These are phyloP conservation scores for Cottoperca gobio DNA, from an alignment of 2,797 vertebrate species.

Conservation along the genomic window DNA sequence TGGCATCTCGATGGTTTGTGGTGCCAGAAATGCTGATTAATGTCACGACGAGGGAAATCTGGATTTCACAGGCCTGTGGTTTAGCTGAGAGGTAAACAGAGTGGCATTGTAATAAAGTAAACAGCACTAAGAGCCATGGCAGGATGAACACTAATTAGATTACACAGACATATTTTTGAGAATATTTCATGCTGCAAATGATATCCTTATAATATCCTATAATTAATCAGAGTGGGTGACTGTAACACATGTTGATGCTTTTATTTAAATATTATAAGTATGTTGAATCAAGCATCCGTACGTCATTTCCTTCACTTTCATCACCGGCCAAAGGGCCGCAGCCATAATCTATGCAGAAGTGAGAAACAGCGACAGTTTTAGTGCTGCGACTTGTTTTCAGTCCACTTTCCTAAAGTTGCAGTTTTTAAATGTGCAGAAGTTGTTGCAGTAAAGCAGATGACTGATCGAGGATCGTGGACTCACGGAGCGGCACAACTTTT, in stretches of 20 bases:
- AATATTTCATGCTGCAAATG: neutral
- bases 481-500: slow-evolving; percentile 46
- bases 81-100: neutral
- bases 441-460: neutral
- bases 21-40: slow-evolving; percentile 27
- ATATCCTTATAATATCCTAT: fast-evolving
- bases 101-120: neutral
- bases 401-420: fast-evolving
- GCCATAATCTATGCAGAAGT: slow-evolving; percentile 14
- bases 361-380: slow-evolving; percentile 5
- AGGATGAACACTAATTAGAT: no score
- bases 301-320: slow-evolving; percentile 73
- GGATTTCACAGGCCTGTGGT: neutral
- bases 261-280: neutral
- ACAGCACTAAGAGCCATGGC: neutral
- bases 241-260: neutral
- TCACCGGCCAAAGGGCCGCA: slow-evolving; percentile 64
- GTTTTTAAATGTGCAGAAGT: neutral
- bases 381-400: neutral
- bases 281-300: neutral
- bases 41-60: neutral
- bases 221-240: neutral
- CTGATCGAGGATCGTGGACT: neutral
- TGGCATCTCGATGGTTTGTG: slow-evolving; percentile 12
- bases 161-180: no score